Conservation (phyloP, 2,888 invertebrate species). For the Yponomeuta evonymella region DNA sequence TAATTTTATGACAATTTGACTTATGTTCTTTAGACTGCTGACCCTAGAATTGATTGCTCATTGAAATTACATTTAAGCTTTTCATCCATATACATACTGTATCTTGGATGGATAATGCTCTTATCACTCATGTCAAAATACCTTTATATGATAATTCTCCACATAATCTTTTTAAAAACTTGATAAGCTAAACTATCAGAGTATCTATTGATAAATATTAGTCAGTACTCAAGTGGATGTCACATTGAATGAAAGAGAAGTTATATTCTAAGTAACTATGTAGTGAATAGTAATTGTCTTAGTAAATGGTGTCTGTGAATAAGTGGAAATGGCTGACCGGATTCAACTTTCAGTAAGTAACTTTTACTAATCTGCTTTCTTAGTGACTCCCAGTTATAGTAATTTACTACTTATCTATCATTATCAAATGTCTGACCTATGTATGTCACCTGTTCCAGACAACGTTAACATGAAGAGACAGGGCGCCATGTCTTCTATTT, state of each 20-base stretch:
- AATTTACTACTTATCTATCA: neutral
- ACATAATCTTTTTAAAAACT: slow-evolving; percentile 6
- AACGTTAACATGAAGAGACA: neutral
- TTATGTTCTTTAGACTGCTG: too few species aligned
- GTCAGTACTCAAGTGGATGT: slow-evolving; percentile 38
- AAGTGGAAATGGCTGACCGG: slow-evolving; percentile 50
- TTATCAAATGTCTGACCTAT: too few species aligned
- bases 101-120: slow-evolving; percentile 1
- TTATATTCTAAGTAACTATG: slow-evolving; percentile 30
- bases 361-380: neutral
- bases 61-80: neutral
- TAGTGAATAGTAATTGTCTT: slow-evolving; percentile 33
- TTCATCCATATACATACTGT: neutral
- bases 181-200: slow-evolving; percentile 16
- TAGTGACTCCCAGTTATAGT: neutral
- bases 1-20: too few species aligned
- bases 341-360: slow-evolving; percentile 57
- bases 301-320: slow-evolving; percentile 48
- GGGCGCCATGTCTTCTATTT: neutral
- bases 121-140: slow-evolving; percentile 6
- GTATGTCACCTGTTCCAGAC: too few species aligned
- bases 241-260: neutral
- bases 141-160: slow-evolving; percentile 13
- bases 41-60: neutral
- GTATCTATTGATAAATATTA: slow-evolving; percentile 14